Evolutionary conservation across 2,888 invertebrate genomes (phyloP).

Genomic region (Papilio elwesi): DNA sequence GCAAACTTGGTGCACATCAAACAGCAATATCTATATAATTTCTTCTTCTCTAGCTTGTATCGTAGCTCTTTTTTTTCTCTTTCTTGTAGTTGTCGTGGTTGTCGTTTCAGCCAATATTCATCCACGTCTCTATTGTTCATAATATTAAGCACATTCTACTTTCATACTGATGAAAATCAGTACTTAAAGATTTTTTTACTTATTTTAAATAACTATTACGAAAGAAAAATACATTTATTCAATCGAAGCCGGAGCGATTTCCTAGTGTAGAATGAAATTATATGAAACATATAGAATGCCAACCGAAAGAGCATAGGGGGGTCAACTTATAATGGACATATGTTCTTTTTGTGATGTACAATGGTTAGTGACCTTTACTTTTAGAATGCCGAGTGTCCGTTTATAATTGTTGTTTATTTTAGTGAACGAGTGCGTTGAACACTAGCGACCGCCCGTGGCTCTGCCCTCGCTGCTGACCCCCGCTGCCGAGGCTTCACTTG

Average conservation of each 20-base stretch:
- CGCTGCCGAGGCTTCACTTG: slow-evolving; percentile 42
- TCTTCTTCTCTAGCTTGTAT: background rate
- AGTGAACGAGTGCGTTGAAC: slow-evolving; percentile 41
- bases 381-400: slow-evolving; percentile 63
- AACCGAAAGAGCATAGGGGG: slow-evolving; percentile 42
- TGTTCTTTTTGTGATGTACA: slow-evolving; percentile 59
- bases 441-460: slow-evolving; percentile 46
- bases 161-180: too few species aligned
- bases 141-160: too few species aligned
- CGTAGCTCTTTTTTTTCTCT: too few species aligned
- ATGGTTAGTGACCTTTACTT: slow-evolving; percentile 68
- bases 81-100: too few species aligned
- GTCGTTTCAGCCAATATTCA: too few species aligned
- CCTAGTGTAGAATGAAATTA: background rate
- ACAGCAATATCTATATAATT: slow-evolving; percentile 13
- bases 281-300: background rate
- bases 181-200: too few species aligned
- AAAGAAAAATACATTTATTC: background rate
- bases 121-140: too few species aligned
- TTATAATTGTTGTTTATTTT: slow-evolving; percentile 69
- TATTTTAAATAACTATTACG: too few species aligned
- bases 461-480: slow-evolving; percentile 46
- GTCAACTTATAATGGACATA: slow-evolving; percentile 53
- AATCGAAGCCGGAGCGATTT: background rate
- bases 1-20: slow-evolving; percentile 26